Percentiles rank a stretch among this genome's conserved stretches.
These are phyloP conservation scores for Druceiella hillmani DNA, from an alignment of 2,888 invertebrate genomes.

Conservation along the genomic window DNA sequence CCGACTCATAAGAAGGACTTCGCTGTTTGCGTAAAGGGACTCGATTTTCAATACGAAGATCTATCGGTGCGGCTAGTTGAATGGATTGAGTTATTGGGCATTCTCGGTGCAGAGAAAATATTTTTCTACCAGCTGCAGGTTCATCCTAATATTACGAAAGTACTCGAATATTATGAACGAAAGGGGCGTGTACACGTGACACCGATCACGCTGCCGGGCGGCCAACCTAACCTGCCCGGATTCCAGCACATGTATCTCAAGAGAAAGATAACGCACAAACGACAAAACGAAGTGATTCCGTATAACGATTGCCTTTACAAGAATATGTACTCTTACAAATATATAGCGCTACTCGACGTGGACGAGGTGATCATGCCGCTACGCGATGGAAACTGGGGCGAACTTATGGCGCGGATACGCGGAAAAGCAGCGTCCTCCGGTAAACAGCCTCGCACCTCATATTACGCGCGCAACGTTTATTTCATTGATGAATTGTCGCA, in stretches of 20 bases:
- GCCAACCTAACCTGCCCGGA: constrained; percentile 83
- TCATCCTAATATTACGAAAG: constrained; percentile 89
- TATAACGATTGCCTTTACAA: constrained; percentile 96
- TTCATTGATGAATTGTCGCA: constrained; percentile 84
- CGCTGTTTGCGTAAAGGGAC: constrained; percentile 89
- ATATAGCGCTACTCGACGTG: constrained; percentile 86
- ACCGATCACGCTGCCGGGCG: constrained; percentile 79
- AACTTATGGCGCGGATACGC: constrained; percentile 68
- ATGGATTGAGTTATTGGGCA: constrained; percentile 85
- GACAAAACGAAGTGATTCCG: constrained; percentile 91
- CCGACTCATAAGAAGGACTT: constrained; percentile 77
- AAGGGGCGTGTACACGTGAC: constrained; percentile 69
- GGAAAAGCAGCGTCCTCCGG: constrained; percentile 54
- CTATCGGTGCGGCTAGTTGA: constrained; percentile 84
- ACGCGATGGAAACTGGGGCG: constrained; percentile 68
- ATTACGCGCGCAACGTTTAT: constrained; percentile 88
- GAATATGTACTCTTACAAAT: constrained; percentile 84
- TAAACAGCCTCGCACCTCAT: constrained; percentile 62
- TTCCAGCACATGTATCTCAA: constrained; percentile 86
- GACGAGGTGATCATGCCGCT: constrained; percentile 94
- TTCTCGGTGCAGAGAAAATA: constrained; percentile 87
- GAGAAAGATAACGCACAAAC: constrained; percentile 87
- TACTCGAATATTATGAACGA: constrained; percentile 60
- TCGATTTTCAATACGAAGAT: constrained; percentile 90
- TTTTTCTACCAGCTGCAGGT: constrained; percentile 87